Conservation (phyloP, 2,888 invertebrate genomes). For the Erpobdella octoculata region DNA sequence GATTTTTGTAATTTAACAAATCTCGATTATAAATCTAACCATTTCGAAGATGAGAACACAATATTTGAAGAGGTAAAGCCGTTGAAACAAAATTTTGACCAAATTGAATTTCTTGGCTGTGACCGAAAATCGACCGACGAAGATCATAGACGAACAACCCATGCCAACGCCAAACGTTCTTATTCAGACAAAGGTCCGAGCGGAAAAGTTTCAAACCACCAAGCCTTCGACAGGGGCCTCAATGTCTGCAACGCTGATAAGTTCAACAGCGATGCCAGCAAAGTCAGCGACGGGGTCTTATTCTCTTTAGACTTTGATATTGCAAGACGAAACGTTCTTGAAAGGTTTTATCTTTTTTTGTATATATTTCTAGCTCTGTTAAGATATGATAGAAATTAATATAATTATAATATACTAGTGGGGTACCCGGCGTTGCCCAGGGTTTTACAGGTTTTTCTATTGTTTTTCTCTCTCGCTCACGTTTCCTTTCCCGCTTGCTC, state of each 20-base stretch:
- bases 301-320: constrained; percentile 14
- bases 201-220: neutral
- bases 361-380: too few species aligned
- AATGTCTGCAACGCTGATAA: neutral
- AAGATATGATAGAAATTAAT: too few species aligned
- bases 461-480: too few species aligned
- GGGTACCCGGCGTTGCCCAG: too few species aligned
- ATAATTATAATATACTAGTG: too few species aligned
- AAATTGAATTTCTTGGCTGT: neutral
- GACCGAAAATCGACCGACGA: neutral
- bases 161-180: neutral
- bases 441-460: too few species aligned
- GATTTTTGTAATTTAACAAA: neutral
- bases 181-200: constrained; percentile 12
- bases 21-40: too few species aligned
- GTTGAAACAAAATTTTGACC: neutral
- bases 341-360: neutral
- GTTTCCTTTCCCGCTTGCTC: too few species aligned
- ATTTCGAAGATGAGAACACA: neutral
- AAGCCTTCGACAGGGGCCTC: neutral
- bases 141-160: neutral
- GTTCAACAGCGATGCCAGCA: neutral
- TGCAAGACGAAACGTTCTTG: neutral
- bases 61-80: neutral
- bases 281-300: constrained; percentile 7